A percentile compares a stretch with the other conserved stretches of the same genome.
Evolutionary conservation across 2,113 vertebrate genomes (phyloP).

Genomic region (Corvus hawaiiensis): DNA sequence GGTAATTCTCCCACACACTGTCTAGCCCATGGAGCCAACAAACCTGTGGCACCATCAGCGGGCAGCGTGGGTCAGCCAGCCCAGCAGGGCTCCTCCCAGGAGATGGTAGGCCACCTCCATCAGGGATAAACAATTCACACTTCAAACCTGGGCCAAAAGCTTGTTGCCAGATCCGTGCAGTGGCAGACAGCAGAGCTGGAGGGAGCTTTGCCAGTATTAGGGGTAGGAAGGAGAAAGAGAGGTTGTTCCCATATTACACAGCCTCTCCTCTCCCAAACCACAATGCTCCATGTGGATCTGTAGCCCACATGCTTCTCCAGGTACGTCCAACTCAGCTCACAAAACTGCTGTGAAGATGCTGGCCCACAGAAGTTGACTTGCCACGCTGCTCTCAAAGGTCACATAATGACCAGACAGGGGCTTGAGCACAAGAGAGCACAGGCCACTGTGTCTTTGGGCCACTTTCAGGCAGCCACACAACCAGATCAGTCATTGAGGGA

Average conservation of each 20-base stretch:
- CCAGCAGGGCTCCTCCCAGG: neutral
- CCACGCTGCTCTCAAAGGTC: neutral
- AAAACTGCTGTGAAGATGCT: neutral
- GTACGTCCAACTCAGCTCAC: neutral
- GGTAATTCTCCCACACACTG: neutral
- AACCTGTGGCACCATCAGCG: neutral
- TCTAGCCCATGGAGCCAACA: neutral
- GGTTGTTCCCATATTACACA: neutral
- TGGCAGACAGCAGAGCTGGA: neutral
- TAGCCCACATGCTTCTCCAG: neutral
- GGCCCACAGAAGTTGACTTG: neutral
- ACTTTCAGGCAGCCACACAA: neutral
- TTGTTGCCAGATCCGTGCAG: neutral
- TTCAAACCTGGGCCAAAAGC: neutral
- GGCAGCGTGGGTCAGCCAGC: neutral
- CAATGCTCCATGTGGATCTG: neutral
- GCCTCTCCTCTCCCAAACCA: neutral
- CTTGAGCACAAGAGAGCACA: neutral
- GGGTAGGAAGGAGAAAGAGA: neutral
- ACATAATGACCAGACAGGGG: neutral
- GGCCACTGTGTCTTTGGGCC: neutral
- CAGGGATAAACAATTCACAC: neutral
- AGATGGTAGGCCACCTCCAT: neutral
- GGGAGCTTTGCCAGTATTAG: neutral
- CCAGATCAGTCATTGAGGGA: fast-evolving